Conservation (phyloP, 2,113 vertebrate genomes). For the Brachyhypopomus occidentalis region DNA sequence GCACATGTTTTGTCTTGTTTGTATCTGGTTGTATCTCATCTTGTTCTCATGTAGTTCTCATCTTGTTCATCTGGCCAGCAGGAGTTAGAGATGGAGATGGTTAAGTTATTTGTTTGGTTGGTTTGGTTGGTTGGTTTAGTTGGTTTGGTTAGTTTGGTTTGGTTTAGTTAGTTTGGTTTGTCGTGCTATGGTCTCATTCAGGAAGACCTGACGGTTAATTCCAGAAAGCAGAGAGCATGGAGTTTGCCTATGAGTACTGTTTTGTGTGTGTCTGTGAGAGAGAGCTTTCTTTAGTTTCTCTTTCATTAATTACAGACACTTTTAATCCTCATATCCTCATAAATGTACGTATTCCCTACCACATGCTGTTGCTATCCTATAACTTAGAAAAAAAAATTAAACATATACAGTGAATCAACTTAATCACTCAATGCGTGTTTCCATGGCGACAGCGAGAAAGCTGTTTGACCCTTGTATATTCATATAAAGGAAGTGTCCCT, state of each 20-base stretch:
- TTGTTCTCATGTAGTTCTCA: too few species aligned
- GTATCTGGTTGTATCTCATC: too few species aligned
- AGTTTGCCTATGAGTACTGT: too few species aligned
- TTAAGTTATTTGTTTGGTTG: too few species aligned
- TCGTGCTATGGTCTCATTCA: background rate
- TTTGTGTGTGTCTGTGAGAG: background rate
- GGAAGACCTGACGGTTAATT: background rate
- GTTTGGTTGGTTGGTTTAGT: too few species aligned
- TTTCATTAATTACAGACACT: background rate
- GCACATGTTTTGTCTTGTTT: too few species aligned
- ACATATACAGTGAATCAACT: background rate
- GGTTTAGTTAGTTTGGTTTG: background rate
- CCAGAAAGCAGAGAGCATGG: too few species aligned
- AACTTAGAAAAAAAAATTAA: background rate
- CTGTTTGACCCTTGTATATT: background rate
- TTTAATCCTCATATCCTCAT: conserved; percentile 17
- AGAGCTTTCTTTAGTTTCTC: background rate
- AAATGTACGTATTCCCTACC: background rate
- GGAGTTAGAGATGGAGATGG: too few species aligned
- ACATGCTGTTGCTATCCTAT: background rate
- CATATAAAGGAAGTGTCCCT: background rate
- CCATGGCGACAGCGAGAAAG: background rate
- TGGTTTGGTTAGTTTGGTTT: too few species aligned
- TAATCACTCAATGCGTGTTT: background rate
- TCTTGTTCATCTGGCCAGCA: too few species aligned